Evolutionary conservation across 1,140 invertebrate genomes (phyloP).

Genomic region (Gryllus bimaculatus): DNA sequence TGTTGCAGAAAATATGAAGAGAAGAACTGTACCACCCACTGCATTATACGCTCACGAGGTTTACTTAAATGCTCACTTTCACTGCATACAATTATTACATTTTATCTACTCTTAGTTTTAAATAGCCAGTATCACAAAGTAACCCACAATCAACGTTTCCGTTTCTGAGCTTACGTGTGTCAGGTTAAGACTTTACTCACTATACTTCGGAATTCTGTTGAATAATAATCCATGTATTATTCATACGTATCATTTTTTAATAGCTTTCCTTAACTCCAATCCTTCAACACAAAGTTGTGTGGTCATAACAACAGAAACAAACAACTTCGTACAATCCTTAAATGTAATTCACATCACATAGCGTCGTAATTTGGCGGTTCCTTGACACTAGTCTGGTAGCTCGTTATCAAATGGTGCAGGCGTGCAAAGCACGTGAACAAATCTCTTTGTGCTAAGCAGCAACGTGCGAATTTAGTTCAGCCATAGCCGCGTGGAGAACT

Average conservation of each 20-base stretch:
- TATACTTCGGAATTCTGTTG: not conserved
- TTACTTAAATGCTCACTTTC: too few relatives aligned
- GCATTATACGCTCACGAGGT: too few relatives aligned
- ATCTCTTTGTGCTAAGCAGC: not conserved
- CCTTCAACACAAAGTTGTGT: not conserved
- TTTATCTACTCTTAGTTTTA: too few relatives aligned
- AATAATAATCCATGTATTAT: conserved; percentile 2
- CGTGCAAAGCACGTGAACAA: not conserved
- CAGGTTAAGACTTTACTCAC: not conserved
- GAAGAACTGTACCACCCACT: too few relatives aligned
- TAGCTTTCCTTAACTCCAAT: not conserved
- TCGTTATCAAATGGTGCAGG: not conserved
- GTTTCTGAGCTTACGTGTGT: not conserved
- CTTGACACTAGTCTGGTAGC: not conserved
- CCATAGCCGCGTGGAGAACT: not conserved
- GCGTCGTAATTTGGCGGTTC: not conserved
- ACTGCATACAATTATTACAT: too few relatives aligned
- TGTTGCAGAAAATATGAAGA: too few relatives aligned
- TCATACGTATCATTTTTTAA: not conserved
- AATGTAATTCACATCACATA: not conserved
- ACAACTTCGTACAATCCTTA: not conserved
- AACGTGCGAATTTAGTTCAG: not conserved
- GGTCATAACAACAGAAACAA: not conserved
- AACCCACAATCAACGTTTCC: not conserved
- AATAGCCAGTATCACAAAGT: too few relatives aligned